Evolutionary conservation across 2,888 invertebrate species (phyloP).

Genomic region (Calephelis perditalis): DNA sequence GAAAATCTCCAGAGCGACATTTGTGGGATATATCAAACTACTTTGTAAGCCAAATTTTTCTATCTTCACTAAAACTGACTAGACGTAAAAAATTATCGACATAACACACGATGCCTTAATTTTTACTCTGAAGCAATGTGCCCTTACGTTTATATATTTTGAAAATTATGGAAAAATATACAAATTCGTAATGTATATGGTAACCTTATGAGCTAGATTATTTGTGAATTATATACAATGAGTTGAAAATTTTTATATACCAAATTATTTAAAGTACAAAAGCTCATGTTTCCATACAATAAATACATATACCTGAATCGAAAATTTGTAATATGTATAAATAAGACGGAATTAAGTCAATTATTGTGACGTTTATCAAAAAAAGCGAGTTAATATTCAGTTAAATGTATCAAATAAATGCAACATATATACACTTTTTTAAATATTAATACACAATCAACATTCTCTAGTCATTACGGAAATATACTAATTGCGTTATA

Average conservation of each 20-base stretch:
- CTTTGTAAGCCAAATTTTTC: slow-evolving; percentile 37
- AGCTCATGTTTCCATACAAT: slow-evolving; percentile 38
- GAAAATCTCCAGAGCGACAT: slow-evolving; percentile 16
- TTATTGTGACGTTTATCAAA: slow-evolving; percentile 30
- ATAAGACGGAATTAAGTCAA: slow-evolving; percentile 12
- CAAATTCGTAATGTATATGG: slow-evolving; percentile 47
- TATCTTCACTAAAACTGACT: slow-evolving; percentile 60
- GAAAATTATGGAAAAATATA: slow-evolving; percentile 63
- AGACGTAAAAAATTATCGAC: slow-evolving; percentile 60
- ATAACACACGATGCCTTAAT: slow-evolving; percentile 43
- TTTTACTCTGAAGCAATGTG: slow-evolving; percentile 56
- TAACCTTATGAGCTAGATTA: slow-evolving; percentile 49
- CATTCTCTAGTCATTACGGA: slow-evolving; percentile 10
- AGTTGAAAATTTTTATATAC: slow-evolving; percentile 24
- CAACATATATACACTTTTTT: slow-evolving; percentile 63
- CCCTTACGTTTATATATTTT: slow-evolving; percentile 37
- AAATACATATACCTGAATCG: slow-evolving; percentile 19
- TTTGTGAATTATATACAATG: slow-evolving; percentile 58
- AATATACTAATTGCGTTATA: slow-evolving; percentile 6
- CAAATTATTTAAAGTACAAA: slow-evolving; percentile 34
- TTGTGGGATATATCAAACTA: slow-evolving; percentile 23
- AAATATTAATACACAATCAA: slow-evolving; percentile 18
- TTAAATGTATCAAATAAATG: slow-evolving; percentile 46
- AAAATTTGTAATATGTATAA: slow-evolving; percentile 15
- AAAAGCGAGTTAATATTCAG: slow-evolving; percentile 18